Evolutionary conservation across 1,140 invertebrate species (phyloP).

Genomic region (Augochlora pura): DNA sequence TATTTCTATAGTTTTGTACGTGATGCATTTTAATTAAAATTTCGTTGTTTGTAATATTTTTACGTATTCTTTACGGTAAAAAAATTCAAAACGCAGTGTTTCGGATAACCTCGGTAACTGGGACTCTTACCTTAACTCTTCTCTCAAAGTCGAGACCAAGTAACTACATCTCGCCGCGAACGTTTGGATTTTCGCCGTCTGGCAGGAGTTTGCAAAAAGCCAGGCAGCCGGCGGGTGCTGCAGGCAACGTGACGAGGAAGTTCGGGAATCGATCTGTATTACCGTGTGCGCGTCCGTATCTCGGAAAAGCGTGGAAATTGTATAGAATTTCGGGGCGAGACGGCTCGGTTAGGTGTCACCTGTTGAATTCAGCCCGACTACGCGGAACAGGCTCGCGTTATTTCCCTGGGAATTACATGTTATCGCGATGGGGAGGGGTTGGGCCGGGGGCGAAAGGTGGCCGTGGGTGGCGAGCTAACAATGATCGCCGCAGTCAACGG

Average conservation of each 20-base stretch:
- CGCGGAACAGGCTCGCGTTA: slow-evolving; percentile 16
- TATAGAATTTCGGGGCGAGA: neutral
- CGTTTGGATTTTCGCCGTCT: too few species aligned
- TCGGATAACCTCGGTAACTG: too few species aligned
- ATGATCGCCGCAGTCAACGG: neutral
- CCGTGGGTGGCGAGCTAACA: neutral
- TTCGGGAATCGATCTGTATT: neutral
- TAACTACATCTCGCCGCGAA: too few species aligned
- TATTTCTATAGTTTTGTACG: too few species aligned
- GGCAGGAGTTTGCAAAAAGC: too few species aligned
- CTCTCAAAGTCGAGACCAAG: too few species aligned
- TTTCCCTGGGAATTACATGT: slow-evolving; percentile 48
- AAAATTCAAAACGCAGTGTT: too few species aligned
- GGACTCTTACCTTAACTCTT: too few species aligned
- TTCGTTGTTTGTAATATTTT: too few species aligned
- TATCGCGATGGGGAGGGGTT: neutral
- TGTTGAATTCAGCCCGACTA: slow-evolving; percentile 54
- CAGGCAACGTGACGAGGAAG: neutral
- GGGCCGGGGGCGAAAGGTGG: neutral
- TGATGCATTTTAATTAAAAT: too few species aligned
- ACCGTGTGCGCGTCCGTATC: neutral
- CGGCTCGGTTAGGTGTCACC: slow-evolving; percentile 50
- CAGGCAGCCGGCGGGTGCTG: too few species aligned
- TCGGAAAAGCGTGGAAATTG: slow-evolving; percentile 19
- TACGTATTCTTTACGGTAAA: too few species aligned